phyloP scores from a whole-genome alignment of 2,888 invertebrate species.

The Tetramorium bicarinatum region DNA sequence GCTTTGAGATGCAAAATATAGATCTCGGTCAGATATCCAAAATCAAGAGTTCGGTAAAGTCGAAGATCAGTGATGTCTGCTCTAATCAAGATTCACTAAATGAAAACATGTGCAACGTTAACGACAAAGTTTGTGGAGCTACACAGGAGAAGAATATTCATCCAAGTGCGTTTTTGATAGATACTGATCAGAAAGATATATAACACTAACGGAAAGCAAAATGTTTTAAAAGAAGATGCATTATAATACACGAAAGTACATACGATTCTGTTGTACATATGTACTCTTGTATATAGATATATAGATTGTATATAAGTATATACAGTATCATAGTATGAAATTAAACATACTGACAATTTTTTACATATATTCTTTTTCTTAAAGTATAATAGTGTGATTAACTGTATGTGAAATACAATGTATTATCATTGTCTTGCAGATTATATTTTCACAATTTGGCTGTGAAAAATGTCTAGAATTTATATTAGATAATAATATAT shows the following conservation, averaged over 20 bases:
- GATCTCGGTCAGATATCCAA: slow-evolving; percentile 47
- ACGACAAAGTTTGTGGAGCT: slow-evolving; percentile 16
- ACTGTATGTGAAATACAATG: slow-evolving; percentile 47
- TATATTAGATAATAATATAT: slow-evolving; percentile 61
- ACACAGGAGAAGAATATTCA: not conserved
- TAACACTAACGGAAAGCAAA: slow-evolving; percentile 60
- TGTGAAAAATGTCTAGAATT: slow-evolving; percentile 73
- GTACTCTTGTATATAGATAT: slow-evolving; percentile 23
- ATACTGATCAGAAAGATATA: slow-evolving; percentile 41
- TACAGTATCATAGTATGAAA: not conserved
- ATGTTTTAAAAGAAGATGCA: not conserved
- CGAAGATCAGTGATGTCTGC: slow-evolving; percentile 60
- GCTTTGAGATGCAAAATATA: slow-evolving; percentile 63
- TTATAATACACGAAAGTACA: not conserved
- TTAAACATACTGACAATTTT: slow-evolving; percentile 33
- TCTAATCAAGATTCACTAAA: slow-evolving; percentile 61
- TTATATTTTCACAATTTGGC: slow-evolving; percentile 77
- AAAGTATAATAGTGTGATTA: slow-evolving; percentile 46
- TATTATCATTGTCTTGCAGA: slow-evolving; percentile 60
- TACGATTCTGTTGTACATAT: not conserved
- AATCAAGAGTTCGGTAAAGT: slow-evolving; percentile 64
- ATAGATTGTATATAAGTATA: slow-evolving; percentile 29
- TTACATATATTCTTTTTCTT: slow-evolving; percentile 51
- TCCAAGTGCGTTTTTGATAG: not conserved
- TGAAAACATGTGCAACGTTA: slow-evolving; percentile 34